Base-by-base conservation (phyloP, 2,888 invertebrate genomes). In the Shargacucullia verbasci region DNA sequence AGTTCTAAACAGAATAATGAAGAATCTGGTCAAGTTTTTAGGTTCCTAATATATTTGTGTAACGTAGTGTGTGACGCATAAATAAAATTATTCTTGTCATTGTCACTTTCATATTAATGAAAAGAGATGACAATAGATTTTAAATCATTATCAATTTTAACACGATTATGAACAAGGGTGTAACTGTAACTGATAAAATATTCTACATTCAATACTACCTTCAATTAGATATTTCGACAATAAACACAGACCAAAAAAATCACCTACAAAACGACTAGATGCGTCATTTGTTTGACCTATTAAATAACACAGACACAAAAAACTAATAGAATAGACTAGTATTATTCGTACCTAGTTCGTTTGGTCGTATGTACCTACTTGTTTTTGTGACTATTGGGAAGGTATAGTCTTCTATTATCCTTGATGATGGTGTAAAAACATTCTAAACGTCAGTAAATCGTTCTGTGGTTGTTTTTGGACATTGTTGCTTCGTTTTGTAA, bases 211-310 rank as follows among this genome's bases (percentile, higher is more conserved):
- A 20, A 4, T 20, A 2, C 20, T 3, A 20, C n/a, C n/a, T n/a
- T n/a, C n/a, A n/a, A n/a, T n/a, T n/a, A n/a, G n/a, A n/a, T n/a
- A n/a, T n/a, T n/a, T 15, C 4, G 46, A 62, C 60, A 64, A 70
- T 7, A 40, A 59, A 37, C 4, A 1, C 31, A 1, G 20, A 64
- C 14, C 20, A 34, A 56, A 67, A 73, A 53, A 73, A 74, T 60
- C 67, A 59, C 54, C 59, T 41, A 63, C 60, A 68, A 70, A 73
- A 54, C 46, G 55, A 61, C 49, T 69, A 37, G 70, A 81, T 82
- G 85, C 85, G 84, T 88, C 86, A 87, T 84, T 76, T 65, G 68
- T 80, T 84, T 87, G 89, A 88, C 89, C 88, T 89, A 89, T 88
- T 83, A 87, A 87, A 78, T 59, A 70, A 74, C 72, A 71, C 52